phyloP scores from a whole-genome alignment of 2,888 invertebrate species.

The Cephus sareptanus region DNA sequence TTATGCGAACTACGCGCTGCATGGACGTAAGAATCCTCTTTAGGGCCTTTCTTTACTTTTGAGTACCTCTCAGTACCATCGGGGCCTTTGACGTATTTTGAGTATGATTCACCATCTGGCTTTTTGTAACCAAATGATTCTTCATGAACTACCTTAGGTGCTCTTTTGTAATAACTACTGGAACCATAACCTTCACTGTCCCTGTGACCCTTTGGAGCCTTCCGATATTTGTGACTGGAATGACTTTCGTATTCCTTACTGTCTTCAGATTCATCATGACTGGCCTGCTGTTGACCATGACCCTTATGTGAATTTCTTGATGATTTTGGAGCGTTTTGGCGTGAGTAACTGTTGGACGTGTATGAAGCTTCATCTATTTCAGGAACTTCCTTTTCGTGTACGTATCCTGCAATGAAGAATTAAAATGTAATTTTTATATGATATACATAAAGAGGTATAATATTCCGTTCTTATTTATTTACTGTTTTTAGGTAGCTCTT shows the following conservation, averaged over 20 bases:
- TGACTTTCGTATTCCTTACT: conserved; percentile 24
- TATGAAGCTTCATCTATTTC: conserved; percentile 36
- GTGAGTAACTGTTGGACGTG: conserved; percentile 9
- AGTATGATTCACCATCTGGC: conserved; percentile 28
- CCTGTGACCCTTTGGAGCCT: conserved; percentile 18
- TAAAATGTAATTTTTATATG: background rate
- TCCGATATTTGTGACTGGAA: conserved; percentile 19
- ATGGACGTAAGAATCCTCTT: conserved; percentile 15
- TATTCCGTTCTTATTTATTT: conserved; percentile 14
- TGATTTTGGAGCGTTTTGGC: conserved; percentile 6
- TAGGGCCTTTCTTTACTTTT: conserved; percentile 25
- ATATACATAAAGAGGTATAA: background rate
- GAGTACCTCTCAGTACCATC: conserved; percentile 19
- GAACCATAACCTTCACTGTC: conserved; percentile 35
- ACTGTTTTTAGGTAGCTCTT: conserved; percentile 42
- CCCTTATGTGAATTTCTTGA: background rate
- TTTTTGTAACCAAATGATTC: conserved; percentile 40
- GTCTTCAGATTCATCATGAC: conserved; percentile 22
- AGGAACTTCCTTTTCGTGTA: conserved; percentile 40
- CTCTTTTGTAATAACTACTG: conserved; percentile 9
- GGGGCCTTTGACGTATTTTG: conserved; percentile 22
- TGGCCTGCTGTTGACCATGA: background rate
- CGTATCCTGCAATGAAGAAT: conserved; percentile 37
- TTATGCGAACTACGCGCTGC: conserved; percentile 33
- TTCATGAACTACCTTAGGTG: conserved; percentile 24